Evolutionary conservation across 2,888 invertebrate genomes (phyloP).

Genomic region (Andrena bucephala): DNA sequence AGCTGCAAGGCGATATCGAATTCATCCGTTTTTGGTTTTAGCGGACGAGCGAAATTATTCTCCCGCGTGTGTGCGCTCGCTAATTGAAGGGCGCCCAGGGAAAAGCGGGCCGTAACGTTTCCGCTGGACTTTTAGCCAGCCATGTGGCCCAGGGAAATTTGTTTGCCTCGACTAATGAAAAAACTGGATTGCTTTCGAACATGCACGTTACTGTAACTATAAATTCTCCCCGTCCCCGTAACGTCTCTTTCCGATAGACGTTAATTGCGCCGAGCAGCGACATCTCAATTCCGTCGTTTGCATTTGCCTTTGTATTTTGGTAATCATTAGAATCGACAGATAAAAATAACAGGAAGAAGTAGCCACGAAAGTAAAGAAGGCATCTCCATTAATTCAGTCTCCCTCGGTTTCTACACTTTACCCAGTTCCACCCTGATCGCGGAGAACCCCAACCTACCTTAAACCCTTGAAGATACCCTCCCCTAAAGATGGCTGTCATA

Average conservation of each 20-base stretch:
- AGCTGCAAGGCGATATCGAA: constrained; percentile 3
- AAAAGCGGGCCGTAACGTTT: constrained; percentile 8
- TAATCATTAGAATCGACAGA: too few relatives aligned
- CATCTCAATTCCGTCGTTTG: background rate
- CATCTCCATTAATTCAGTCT: too few relatives aligned
- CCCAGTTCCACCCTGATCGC: background rate
- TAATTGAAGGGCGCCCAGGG: constrained; percentile 20
- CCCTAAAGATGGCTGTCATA: background rate
- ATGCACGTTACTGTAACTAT: constrained; percentile 11
- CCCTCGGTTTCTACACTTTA: too few relatives aligned
- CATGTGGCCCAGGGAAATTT: constrained; percentile 9
- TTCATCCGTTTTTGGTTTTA: constrained; percentile 16
- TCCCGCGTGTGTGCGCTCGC: background rate
- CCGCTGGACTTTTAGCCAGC: background rate
- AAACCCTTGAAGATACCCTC: background rate
- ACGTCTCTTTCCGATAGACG: background rate
- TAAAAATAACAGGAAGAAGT: background rate
- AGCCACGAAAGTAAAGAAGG: too few relatives aligned
- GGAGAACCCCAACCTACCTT: too few relatives aligned
- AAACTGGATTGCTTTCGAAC: constrained; percentile 25
- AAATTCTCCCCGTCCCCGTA: background rate
- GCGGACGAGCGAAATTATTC: constrained; percentile 12
- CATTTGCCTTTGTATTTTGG: too few relatives aligned
- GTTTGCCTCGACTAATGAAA: constrained; percentile 23
- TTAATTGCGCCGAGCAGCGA: background rate